Evolutionary conservation across 2,113 vertebrate species (phyloP), one percentile per base, ranked within the genome.

Genomic region (Phrynosoma platyrhinos): DNA sequence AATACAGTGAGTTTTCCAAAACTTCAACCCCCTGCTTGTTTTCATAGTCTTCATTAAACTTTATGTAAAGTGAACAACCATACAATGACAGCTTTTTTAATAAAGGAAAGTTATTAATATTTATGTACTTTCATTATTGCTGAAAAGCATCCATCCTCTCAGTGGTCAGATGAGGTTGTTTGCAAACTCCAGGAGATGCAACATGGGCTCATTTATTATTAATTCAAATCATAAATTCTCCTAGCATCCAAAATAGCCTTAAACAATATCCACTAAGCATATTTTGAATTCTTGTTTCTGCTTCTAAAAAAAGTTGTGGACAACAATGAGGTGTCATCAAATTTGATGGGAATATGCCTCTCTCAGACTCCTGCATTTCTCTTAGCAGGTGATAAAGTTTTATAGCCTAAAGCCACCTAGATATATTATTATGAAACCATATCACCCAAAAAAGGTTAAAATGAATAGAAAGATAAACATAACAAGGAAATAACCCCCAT

Each of bases 181-280:
- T 96, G 90, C 86, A 95, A 94, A 95, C 86, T 95, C 85, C 86
- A 92, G 78, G 90, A 83, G 80, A 68, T 94, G 90, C 90, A 92
- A 79, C 90, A 88, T 83, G 89, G 84, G 8, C 85, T 95, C 88
- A 96, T 97, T 92, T 94, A 96, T 96, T 97, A 96, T 97, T 96
- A 95, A 97, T 92, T 68, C 42, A 89, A 66, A 90, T 96, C 95
- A 96, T 96, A 96, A 96, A 96, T 95, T 95, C 92, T 83, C 86
- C 90, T 85, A 83, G 87, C 88, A 94, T 92, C 91, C 87, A 95
- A 96, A 96, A 95, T 87, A 95, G 92, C 94, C 96, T 96, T 87
- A 95, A 95, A 96, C 92, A 96, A 92, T 91, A 94, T 90, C 92
- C 86, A 76, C 90, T 95, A 79, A 87, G 72, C 79, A 93, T 78